These are phyloP conservation scores for Hippopotamyrus pictus DNA, from an alignment of 2,797 vertebrate species.

Conservation along the genomic window DNA sequence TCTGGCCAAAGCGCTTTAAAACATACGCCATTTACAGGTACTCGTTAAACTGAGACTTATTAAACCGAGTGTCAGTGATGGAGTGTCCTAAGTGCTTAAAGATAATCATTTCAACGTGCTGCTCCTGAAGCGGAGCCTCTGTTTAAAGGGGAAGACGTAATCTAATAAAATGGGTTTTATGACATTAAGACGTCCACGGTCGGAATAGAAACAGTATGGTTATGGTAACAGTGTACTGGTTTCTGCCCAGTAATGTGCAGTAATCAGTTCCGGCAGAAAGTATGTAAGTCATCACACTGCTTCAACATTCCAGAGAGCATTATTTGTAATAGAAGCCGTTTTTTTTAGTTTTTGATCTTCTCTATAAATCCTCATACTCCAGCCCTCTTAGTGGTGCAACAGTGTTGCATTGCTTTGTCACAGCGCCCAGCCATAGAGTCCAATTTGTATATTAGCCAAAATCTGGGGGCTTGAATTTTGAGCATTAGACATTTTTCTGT, in stretches of 20 bases:
- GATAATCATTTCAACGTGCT: not conserved
- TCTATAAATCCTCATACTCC: not conserved
- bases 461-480: not conserved
- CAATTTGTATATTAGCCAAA: not conserved
- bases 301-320: not conserved
- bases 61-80: not conserved
- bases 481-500: not conserved
- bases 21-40: not conserved
- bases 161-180: not conserved
- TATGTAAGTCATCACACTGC: not conserved
- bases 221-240: not conserved
- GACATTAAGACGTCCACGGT: not conserved
- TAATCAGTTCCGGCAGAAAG: not conserved
- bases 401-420: not conserved
- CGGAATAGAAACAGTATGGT: not conserved
- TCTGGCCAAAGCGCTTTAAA: not conserved
- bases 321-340: not conserved
- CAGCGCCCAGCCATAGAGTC: not conserved
- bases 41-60: not conserved
- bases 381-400: not conserved
- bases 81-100: not conserved
- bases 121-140: not conserved
- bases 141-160: not conserved
- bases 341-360: not conserved
- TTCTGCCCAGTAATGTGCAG: not conserved